Evolutionary conservation across 1,140 invertebrate species (phyloP).

Genomic region (Saccostrea glomerata): DNA sequence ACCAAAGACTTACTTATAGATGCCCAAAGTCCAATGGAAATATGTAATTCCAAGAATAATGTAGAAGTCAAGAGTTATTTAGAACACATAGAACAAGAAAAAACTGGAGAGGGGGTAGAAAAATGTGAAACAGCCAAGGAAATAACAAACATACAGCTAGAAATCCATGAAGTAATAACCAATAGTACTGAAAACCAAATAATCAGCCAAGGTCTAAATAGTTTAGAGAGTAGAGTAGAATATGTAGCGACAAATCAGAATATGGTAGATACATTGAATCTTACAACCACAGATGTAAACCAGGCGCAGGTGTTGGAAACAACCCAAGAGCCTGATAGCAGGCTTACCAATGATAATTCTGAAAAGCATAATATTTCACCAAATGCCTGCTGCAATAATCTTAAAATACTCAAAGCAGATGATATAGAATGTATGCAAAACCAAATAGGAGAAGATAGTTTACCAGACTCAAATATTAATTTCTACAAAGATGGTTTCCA

Average conservation of each 20-base stretch:
- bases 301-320: not conserved
- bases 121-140: not conserved
- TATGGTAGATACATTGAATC: not conserved
- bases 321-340: not conserved
- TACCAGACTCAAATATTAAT: not conserved
- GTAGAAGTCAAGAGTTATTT: not conserved
- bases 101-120: not conserved
- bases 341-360: not conserved
- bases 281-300: not conserved
- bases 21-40: not conserved
- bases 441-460: not conserved
- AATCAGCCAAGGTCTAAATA: not conserved
- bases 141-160: not conserved
- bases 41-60: not conserved
- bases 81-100: not conserved
- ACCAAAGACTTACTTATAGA: not conserved
- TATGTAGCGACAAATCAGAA: not conserved
- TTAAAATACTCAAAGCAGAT: not conserved
- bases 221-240: not conserved
- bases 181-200: not conserved
- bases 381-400: not conserved
- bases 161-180: slow-evolving; percentile 13
- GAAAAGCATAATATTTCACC: slow-evolving; percentile 17
- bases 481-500: not conserved
- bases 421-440: not conserved